phyloP scores from a whole-genome alignment of 2,113 vertebrate species.

The Pogona vitticeps region DNA sequence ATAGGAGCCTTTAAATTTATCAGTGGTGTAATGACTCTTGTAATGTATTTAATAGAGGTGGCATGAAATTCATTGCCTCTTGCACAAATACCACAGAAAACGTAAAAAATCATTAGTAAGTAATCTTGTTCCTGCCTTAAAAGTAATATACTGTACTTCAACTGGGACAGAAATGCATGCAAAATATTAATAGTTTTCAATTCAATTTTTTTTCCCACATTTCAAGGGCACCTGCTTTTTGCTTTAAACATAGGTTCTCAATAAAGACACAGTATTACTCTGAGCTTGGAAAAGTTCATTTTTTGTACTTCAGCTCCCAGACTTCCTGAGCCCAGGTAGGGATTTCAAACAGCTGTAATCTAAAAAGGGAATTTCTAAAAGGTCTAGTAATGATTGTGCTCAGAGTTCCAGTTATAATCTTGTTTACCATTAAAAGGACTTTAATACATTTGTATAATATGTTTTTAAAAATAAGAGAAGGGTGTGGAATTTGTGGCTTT shows the following conservation, averaged over 20 bases:
- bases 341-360: too few relatives aligned
- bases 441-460: background rate
- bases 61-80: conserved; percentile 35
- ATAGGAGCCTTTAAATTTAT: conserved; percentile 22
- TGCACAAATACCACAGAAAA: conserved; percentile 19
- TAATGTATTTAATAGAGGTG: background rate
- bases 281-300: background rate
- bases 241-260: conserved; percentile 16
- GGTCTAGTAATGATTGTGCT: background rate
- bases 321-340: background rate
- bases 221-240: conserved; percentile 26
- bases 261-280: background rate
- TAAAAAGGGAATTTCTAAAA: too few relatives aligned
- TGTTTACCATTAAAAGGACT: background rate
- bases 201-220: background rate
- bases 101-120: conserved; percentile 41
- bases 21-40: conserved; percentile 13
- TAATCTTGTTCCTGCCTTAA: conserved; percentile 22
- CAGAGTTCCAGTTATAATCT: background rate
- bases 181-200: conserved; percentile 27
- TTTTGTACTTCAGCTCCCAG: background rate
- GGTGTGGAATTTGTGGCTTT: background rate
- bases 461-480: background rate
- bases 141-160: conserved; percentile 20
- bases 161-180: background rate